These are phyloP conservation scores for Strix occidentalis DNA, from an alignment of 2,797 vertebrate species.

Conservation along the genomic window DNA sequence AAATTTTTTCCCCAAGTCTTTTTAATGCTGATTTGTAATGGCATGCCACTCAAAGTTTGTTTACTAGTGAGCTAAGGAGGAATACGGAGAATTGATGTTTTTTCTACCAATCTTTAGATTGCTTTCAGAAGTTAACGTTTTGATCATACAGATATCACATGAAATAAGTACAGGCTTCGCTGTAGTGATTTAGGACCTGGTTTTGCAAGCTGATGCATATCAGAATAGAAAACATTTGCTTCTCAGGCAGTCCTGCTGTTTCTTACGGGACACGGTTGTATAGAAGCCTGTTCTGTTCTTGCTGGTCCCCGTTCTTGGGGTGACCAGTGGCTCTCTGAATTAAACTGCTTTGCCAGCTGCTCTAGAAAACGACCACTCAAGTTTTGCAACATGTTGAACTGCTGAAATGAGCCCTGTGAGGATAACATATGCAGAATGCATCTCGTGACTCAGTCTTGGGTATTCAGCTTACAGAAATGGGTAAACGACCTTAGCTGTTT, in stretches of 20 bases:
- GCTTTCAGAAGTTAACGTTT: not conserved
- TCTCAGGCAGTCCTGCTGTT: not conserved
- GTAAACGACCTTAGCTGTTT: not conserved
- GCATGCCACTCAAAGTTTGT: not conserved
- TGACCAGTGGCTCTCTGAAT: not conserved
- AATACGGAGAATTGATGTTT: not conserved
- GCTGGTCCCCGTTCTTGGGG: not conserved
- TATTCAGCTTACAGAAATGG: not conserved
- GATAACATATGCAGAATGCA: not conserved
- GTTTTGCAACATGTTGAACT: slow-evolving; percentile 29
- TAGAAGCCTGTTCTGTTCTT: not conserved
- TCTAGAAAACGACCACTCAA: slow-evolving; percentile 4
- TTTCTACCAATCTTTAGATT: not conserved
- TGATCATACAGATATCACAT: not conserved
- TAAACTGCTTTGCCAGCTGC: slow-evolving; percentile 35
- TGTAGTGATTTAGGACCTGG: slow-evolving; percentile 2
- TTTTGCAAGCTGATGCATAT: not conserved
- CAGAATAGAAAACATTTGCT: not conserved
- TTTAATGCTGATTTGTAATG: not conserved
- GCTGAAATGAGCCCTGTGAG: not conserved
- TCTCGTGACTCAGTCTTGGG: not conserved
- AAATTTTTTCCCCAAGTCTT: not conserved
- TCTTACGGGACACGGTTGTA: not conserved
- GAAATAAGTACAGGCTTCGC: not conserved
- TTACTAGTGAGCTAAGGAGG: not conserved